Evolutionary conservation across 2,797 vertebrate species (phyloP), one percentile per base, ranked within the genome.

Genomic region (Lepilemur ruficaudatus): DNA sequence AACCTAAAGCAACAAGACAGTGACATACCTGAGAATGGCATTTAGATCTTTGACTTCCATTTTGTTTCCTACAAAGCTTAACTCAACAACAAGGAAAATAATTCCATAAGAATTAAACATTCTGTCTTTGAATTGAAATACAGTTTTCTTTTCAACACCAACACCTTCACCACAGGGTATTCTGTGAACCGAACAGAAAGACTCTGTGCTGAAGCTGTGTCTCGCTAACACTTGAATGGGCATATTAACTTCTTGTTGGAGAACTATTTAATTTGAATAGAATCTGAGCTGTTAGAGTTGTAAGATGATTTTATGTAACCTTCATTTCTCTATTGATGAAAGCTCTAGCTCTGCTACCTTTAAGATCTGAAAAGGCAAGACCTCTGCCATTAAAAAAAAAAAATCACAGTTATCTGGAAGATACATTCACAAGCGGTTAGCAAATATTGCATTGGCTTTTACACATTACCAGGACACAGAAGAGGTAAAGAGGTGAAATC

Each of bases 211-310:
- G 50, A 87, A 65, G 50, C 82, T 82, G 38, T 70, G 90, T 80
- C 50, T 41, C 11, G 2, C 55, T 95, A 93, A 87, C 61, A 82
- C 46, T 90, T 84, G 79, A 48, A 73, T 57, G 32, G 61, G 32
- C 67, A 50, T 70, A 94, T 93, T 95, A 94, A 93, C 86, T 95
- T 91, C 94, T 91, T 52, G 15, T 76, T 72, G 55, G 65, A 96
- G 93, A 93, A 80, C 67, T 82, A 85, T 92, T 97, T 93, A 93
- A 65, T 86, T 76, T 84, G 82, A 96, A 97, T 89, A 89, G 94
- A n/a, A 67, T 72, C 57, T 59, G 43, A 94, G 32, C 23, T 55
- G 69, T 73, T 94, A 91, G 52, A 88, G 32, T 35, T 32, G 72
- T 59, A 76, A 65, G 20, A 61, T 85, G 65, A 91, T 75, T 96